Conservation (phyloP, 2,797 vertebrate genomes). For the Xenops minutus region DNA sequence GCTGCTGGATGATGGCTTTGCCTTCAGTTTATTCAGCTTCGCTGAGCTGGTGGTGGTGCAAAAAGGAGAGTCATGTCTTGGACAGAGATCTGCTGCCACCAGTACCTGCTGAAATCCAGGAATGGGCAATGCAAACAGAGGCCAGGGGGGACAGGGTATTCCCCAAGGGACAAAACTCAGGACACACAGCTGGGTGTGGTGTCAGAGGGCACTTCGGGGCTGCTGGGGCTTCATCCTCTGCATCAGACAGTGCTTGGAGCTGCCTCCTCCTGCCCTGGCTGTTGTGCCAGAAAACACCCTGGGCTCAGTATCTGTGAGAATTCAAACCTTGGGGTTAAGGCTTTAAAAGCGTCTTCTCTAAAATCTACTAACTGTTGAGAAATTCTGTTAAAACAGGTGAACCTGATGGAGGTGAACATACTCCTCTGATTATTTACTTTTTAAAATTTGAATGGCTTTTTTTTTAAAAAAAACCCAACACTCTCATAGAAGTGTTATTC, state of each 20-base stretch:
- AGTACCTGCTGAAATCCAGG: neutral
- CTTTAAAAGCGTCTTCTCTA: neutral
- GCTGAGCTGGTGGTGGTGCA: neutral
- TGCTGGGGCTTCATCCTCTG: neutral
- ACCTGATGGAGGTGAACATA: neutral
- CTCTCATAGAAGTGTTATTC: accelerated
- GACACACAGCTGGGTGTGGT: neutral
- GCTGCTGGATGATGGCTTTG: neutral
- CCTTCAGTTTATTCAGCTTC: neutral
- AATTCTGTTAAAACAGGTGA: neutral
- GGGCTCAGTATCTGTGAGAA: neutral
- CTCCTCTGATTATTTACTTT: neutral
- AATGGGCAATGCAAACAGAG: neutral
- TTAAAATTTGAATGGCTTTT: neutral
- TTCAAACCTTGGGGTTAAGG: neutral
- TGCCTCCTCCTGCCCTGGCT: neutral
- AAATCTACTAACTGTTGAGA: neutral
- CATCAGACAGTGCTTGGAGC: neutral
- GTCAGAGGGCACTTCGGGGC: neutral
- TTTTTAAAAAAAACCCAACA: neutral
- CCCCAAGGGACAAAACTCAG: neutral
- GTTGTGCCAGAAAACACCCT: neutral
- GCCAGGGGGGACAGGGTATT: neutral
- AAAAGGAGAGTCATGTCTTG: accelerated
- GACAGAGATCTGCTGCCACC: neutral